Evolutionary conservation across 2,113 vertebrate genomes (phyloP).

Genomic region (Phalacrocorax pelagicus): DNA sequence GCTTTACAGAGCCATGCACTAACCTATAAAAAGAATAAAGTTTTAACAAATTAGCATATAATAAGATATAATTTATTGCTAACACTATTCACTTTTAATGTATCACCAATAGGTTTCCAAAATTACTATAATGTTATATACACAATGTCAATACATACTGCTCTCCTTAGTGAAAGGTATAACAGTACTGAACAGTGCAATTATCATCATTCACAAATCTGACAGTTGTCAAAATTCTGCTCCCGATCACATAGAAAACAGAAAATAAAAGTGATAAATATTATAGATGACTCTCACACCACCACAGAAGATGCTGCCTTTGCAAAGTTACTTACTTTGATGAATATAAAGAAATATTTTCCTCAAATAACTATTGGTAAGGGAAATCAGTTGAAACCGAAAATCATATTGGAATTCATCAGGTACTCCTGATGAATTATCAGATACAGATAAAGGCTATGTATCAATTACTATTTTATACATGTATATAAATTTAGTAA

Average conservation of each 20-base stretch:
- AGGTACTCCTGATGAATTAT: not conserved
- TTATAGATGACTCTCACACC: not conserved
- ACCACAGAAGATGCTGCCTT: not conserved
- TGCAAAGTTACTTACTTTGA: not conserved
- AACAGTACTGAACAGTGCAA: not conserved
- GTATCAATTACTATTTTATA: not conserved
- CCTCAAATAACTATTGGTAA: not conserved
- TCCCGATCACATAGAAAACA: not conserved
- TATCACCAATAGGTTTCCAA: not conserved
- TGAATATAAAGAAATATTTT: not conserved
- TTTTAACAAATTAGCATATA: not conserved
- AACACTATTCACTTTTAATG: not conserved
- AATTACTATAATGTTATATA: not conserved
- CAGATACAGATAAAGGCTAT: not conserved
- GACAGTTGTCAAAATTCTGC: not conserved
- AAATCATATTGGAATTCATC: not conserved
- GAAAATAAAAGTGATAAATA: not conserved
- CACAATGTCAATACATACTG: not conserved
- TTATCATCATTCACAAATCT: not conserved
- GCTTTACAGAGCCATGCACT: constrained; percentile 83
- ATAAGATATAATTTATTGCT: not conserved
- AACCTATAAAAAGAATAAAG: constrained; percentile 63
- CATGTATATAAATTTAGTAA: not conserved
- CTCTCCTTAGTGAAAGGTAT: not conserved
- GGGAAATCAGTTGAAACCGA: not conserved